Conservation (phyloP, 2,113 vertebrate genomes). For the Maylandia zebra region DNA sequence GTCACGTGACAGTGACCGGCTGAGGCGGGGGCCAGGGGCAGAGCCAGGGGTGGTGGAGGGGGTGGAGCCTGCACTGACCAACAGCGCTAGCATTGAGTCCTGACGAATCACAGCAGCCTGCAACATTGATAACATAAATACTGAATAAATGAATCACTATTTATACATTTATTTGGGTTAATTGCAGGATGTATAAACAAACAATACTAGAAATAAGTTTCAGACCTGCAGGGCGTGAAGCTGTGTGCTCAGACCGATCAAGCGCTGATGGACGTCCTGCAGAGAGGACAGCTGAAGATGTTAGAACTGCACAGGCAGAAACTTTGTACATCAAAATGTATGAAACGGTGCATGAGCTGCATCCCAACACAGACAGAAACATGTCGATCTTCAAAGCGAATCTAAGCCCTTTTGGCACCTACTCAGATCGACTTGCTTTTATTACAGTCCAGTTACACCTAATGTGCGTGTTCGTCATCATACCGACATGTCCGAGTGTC, state of each 20-base stretch:
- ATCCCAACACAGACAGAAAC: background rate
- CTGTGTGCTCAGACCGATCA: constrained; percentile 77
- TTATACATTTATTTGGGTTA: background rate
- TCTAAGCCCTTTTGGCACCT: background rate
- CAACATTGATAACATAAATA: background rate
- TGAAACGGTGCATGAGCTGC: background rate
- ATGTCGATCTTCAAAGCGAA: background rate
- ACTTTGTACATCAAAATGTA: background rate
- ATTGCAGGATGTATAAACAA: background rate
- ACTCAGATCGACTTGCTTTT: background rate
- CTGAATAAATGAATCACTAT: background rate
- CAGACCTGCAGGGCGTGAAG: constrained; percentile 84
- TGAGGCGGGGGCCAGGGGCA: constrained; percentile 49
- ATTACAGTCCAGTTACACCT: background rate
- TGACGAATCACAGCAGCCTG: constrained; percentile 82
- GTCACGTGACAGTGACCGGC: constrained; percentile 71
- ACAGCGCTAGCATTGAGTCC: constrained; percentile 80
- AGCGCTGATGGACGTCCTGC: constrained; percentile 77
- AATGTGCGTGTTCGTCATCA: background rate
- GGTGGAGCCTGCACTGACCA: constrained; percentile 8
- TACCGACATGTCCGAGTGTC: background rate
- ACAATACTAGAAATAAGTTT: background rate
- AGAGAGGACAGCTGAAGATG: background rate
- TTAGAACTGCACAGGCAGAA: background rate
- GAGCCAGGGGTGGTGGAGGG: background rate